Evolutionary conservation across 2,113 vertebrate species (phyloP), one percentile per base, ranked within the genome.

Genomic region (Gnathochromis pfefferi): DNA sequence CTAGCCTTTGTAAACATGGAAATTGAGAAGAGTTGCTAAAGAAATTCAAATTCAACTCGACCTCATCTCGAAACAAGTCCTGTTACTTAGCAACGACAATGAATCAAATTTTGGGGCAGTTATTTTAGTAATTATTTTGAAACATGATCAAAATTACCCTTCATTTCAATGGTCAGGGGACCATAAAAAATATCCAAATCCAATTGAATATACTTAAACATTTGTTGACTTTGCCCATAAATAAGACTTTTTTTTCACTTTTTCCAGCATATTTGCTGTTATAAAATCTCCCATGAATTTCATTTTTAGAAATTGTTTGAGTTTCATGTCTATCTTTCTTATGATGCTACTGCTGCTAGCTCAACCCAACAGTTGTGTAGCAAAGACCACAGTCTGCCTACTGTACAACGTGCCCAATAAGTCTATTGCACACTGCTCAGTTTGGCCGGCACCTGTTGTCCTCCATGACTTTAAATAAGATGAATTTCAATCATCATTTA

Each of bases 151-250:
- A 26, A 26, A 73, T 73, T 23, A 73, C 7, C 0, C n/a, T 42
- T 70, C 4, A 26, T 45, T 73, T 73, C 8, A 73, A 73, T 45
- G 21, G 1, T 73, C 21, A 11, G 9, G 5, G 0, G 40, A 45
- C 13, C 40, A 73, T 73, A 45, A 73, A 73, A 73, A 73, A 23
- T 40, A 68, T 6, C 35, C 35, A 40, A 68, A 9, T 40, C 35
- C n/a, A 23, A 42, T 23, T 0, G 0, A 42, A 23, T 23, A 40
- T 42, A 42, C n/a, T 4, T 70, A 23, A 23, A 23, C 7, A 14
- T 70, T 70, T 42, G n/a, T 40, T 70, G 65, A 70, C 1, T 42
- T 70, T 42, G 3, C 5, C 0, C 7, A 23, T 9, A 70, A 70
- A 70, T 40, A 16, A 70, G 35, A 6, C 13, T 33, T 60, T 40